These are phyloP conservation scores for Mesorhabditis belari DNA, from an alignment of 2,888 invertebrate species.

Conservation along the genomic window DNA sequence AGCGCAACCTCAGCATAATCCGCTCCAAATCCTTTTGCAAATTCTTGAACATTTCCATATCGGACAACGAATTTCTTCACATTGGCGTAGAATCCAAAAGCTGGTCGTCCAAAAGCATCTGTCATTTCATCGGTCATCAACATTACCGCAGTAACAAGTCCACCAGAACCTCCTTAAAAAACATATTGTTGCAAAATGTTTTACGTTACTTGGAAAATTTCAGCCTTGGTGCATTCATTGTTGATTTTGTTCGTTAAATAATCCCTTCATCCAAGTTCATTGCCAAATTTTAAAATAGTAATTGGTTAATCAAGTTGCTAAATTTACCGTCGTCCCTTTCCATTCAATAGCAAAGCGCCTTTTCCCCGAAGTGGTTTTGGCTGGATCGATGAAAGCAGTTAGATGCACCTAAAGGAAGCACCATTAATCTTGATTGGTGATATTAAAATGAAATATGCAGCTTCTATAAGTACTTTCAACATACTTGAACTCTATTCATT, in stretches of 20 bases:
- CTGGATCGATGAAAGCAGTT: conserved; percentile 51
- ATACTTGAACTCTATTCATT: conserved; percentile 44
- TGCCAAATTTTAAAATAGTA: too few species aligned
- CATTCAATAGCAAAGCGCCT: too few species aligned
- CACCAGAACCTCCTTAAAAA: conserved; percentile 26
- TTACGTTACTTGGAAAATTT: conserved; percentile 18
- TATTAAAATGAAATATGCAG: too few species aligned
- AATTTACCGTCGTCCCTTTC: too few species aligned
- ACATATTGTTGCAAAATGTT: too few species aligned
- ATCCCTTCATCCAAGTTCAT: conserved; percentile 51
- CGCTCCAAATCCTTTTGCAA: too few species aligned
- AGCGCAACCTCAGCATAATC: too few species aligned
- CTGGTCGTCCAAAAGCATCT: conserved; percentile 51
- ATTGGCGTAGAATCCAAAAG: conserved; percentile 51
- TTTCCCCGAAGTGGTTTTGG: conserved; percentile 51
- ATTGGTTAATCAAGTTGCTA: too few species aligned
- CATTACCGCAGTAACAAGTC: conserved; percentile 31
- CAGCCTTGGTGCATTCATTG: conserved; percentile 35
- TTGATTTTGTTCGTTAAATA: conserved; percentile 43
- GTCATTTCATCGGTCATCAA: conserved; percentile 44
- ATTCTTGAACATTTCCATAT: too few species aligned
- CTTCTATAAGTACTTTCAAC: not conserved
- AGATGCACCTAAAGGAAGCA: conserved; percentile 37
- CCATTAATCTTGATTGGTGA: too few species aligned
- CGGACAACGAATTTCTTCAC: conserved; percentile 52